These are phyloP conservation scores for Poeciliopsis turneri DNA, from an alignment of 2,797 vertebrate genomes.

Conservation along the genomic window DNA sequence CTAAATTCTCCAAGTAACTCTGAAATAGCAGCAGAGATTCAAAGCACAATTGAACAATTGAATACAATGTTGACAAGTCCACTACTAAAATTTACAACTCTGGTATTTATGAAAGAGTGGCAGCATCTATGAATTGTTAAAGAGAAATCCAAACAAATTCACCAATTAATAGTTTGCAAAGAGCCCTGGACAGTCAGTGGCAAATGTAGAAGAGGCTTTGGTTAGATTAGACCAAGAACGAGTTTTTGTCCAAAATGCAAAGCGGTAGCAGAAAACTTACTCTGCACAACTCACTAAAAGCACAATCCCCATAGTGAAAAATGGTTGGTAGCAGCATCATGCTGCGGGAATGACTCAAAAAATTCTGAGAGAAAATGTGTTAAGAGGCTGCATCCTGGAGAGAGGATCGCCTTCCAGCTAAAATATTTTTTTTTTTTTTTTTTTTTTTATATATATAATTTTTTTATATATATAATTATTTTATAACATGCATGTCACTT, in stretches of 20 bases:
- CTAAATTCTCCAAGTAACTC: neutral
- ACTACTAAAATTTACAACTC: neutral
- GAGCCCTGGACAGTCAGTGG: neutral
- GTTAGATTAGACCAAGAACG: neutral
- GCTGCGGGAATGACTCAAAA: neutral
- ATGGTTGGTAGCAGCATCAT: neutral
- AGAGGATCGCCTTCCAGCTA: neutral
- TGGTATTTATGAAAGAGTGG: neutral
- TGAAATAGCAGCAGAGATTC: neutral
- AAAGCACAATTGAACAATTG: neutral
- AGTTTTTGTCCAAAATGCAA: neutral
- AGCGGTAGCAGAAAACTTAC: neutral
- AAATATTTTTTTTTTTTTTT: neutral
- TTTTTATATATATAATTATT: neutral
- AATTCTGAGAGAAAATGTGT: neutral
- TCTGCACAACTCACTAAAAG: neutral
- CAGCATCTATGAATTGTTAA: neutral
- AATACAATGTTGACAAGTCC: neutral
- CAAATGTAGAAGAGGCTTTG: neutral
- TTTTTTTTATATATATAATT: no score
- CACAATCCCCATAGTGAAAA: neutral
- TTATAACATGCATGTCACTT: neutral
- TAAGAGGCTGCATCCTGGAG: neutral
- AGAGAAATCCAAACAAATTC: neutral
- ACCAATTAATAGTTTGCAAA: neutral